phyloP scores from a whole-genome alignment of 2,888 invertebrate species.

The Sisyra terminalis region DNA sequence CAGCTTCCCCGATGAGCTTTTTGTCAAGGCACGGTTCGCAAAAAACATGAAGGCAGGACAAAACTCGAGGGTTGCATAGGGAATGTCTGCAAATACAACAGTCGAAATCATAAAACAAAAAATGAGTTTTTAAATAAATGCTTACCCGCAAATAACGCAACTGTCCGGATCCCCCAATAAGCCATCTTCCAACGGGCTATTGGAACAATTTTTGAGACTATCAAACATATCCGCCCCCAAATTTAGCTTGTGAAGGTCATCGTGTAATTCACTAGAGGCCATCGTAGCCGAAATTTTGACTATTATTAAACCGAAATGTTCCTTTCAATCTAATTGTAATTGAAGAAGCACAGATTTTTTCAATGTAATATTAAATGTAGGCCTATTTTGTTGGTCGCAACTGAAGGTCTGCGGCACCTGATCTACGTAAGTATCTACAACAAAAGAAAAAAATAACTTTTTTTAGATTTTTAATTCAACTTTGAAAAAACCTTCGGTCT shows the following conservation, averaged over 20 bases:
- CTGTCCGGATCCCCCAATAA: constrained; percentile 26
- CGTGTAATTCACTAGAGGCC: constrained; percentile 18
- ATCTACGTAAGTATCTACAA: constrained; percentile 4
- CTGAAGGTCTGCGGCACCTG: constrained; percentile 1
- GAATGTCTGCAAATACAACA: constrained; percentile 39
- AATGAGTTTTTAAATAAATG: constrained; percentile 9
- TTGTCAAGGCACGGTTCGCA: constrained; percentile 84
- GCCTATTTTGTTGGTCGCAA: constrained; percentile 2
- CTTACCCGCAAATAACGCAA: constrained; percentile 28
- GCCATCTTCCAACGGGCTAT: constrained; percentile 25
- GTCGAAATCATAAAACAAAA: not conserved
- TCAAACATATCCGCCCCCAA: constrained; percentile 23
- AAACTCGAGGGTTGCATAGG: constrained; percentile 66
- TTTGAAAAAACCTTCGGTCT: too few species aligned
- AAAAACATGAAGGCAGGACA: constrained; percentile 89
- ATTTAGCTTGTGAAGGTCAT: constrained; percentile 22
- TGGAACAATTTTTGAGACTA: constrained; percentile 21
- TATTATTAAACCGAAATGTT: not conserved
- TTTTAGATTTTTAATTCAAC: not conserved
- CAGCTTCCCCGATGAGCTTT: constrained; percentile 52
- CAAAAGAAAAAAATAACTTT: too few species aligned
- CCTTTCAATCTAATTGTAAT: too few species aligned
- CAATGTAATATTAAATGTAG: not conserved
- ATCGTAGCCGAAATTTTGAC: constrained; percentile 8
- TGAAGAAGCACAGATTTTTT: not conserved